Base-by-base conservation (phyloP, 2,797 vertebrate genomes). In the Rhinogobio ventralis region DNA sequence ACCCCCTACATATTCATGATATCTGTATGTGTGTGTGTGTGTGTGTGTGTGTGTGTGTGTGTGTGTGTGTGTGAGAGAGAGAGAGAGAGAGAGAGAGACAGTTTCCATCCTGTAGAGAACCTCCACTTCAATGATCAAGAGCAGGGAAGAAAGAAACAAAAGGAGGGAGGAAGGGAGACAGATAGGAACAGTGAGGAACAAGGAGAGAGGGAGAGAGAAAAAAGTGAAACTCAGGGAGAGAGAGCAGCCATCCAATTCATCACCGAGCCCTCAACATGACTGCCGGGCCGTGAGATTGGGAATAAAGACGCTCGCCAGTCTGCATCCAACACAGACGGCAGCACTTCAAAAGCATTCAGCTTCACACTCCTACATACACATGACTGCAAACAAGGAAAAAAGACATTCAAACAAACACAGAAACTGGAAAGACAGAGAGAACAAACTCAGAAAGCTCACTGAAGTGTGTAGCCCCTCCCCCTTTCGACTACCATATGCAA, bases 221-320 rank as follows among this genome's bases (percentile, higher is more conserved):
- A 67, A 57, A 23, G 49, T 45, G 11, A 81, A 77, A 83, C 55
- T 64, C 51, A 46, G 57, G 72, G 45, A 82, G 67, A 71, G 82
- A 85, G 66, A 83, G 86, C 39, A 66, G 75, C 81, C 62, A 64
- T 88, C 83, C 80, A 86, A 87, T 88, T 89, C 86, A 87, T 89
- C 75, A 86, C 72, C 82, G 46, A 83, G 75, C 64, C 76, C 86
- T 85, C 39, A 74, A 86, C 80, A 73, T 81, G 82, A 81, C 85
- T 82, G 80, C 79, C 78, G 71, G 85, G 79, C 72, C 86, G 76
- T 86, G 81, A 89, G 85, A 87, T 86, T 85, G 85, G 80, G 86
- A 89, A 91, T 89, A 89, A 86, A 92, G 90, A 89, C 86, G 86
- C 82, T 83, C 87, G 77, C 83, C 88, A 83, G 80, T 87, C 88